Base-by-base conservation (phyloP, 2,888 invertebrate genomes). In the Drosophila kambysellisi region DNA sequence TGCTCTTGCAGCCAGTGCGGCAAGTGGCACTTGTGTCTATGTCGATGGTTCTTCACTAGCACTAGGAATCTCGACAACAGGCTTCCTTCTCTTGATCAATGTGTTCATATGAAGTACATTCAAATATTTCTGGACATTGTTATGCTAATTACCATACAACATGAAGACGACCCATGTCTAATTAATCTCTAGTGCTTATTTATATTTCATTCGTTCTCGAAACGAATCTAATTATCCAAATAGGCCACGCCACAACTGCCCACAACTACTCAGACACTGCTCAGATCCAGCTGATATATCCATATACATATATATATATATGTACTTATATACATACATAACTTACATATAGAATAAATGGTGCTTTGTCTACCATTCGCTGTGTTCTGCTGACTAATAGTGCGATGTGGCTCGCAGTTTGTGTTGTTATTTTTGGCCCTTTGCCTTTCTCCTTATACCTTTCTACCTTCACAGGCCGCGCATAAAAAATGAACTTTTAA, bases 401-500 rank as follows among this genome's bases (percentile, higher is more conserved):
- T 59, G 75, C 72, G 75, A 72, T 63, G 75, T 70, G 74, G 77
- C 77, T 46, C 25, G 25, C 46, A 8, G 46, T 46, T 46, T 46
- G 46, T 46, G 46, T 15, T 25, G 46, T 46, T 46, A 25, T 25
- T 25, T 46, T 25, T 46, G 8, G 46, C 15, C 46, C 25, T 25
- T 46, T 20, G 20, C 20, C 17, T 33, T 53, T 37, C 17, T 11
- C 11, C 37, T 25, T 25, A 25, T 25, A 25, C 0, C 20, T 35
- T 46, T 56, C 48, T 50, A 57, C 33, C 39, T 62, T 67, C 66
- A 51, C 50, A 76, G 70, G 62, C 53, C 65, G 41, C 67, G 67
- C 70, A 77, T 85, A 82, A 85, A 82, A 84, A 90, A 79, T 76
- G 87, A 91, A 90, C 90, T 83, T 89, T 91, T 91, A 90, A 90